phyloP scores from a whole-genome alignment of 2,113 vertebrate species.

The Chlorodrepanis virens region DNA sequence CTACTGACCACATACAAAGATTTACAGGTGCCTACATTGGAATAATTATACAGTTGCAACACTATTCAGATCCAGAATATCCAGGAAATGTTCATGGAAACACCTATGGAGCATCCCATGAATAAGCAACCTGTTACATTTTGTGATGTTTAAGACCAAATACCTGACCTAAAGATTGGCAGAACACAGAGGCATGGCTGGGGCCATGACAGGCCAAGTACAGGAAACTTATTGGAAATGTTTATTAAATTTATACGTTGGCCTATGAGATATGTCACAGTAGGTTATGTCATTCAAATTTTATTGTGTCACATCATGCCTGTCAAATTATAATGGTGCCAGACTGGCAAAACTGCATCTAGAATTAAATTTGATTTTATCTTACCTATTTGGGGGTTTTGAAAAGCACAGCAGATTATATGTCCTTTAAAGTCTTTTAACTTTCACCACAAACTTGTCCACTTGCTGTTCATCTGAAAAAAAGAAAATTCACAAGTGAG shows the following conservation, averaged over 20 bases:
- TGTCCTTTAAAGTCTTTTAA: not conserved
- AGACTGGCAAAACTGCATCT: slow-evolving; percentile 10
- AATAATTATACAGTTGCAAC: not conserved
- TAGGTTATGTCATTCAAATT: slow-evolving; percentile 37
- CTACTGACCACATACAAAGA: not conserved
- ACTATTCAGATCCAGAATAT: not conserved
- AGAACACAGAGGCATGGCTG: not conserved
- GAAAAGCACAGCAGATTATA: slow-evolving; percentile 64
- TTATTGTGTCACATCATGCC: not conserved
- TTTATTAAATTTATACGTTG: not conserved
- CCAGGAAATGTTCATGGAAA: not conserved
- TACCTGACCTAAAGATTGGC: not conserved
- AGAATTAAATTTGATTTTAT: slow-evolving; percentile 58
- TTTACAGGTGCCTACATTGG: not conserved
- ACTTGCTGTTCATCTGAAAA: not conserved
- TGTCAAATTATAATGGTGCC: not conserved
- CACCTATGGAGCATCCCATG: not conserved
- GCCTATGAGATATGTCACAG: not conserved
- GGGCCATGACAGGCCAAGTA: not conserved
- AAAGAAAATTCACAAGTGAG: not conserved
- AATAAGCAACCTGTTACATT: not conserved
- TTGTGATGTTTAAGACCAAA: not conserved
- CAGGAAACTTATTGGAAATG: not conserved
- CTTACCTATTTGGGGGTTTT: slow-evolving; percentile 14
- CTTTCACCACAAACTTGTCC: not conserved